phyloP scores from a whole-genome alignment of 2,888 invertebrate species.

The Volucella bombylans region DNA sequence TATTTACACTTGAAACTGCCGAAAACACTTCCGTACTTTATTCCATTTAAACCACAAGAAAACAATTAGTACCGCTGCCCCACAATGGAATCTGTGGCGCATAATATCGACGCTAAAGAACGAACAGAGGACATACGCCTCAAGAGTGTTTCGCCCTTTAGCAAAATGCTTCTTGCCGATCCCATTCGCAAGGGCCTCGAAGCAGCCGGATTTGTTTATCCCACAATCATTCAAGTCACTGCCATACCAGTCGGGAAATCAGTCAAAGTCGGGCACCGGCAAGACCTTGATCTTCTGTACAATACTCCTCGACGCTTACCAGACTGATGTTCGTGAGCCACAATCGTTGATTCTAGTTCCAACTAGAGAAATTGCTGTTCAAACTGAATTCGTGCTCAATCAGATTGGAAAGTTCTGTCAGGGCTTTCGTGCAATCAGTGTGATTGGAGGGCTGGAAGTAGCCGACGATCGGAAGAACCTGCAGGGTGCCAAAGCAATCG shows the following conservation, averaged over 20 bases:
- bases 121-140: constrained; percentile 90
- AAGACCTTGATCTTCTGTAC: constrained; percentile 97
- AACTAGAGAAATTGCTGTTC: constrained; percentile 97
- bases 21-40: background rate
- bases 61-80: background rate
- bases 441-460: constrained; percentile 93
- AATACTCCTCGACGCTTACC: constrained; percentile 90
- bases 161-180: constrained; percentile 87
- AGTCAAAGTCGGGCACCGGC: constrained; percentile 99
- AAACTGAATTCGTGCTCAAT: constrained; percentile 91
- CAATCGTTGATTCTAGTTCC: constrained; percentile 94
- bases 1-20: background rate
- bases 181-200: constrained; percentile 87
- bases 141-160: constrained; percentile 88
- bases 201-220: constrained; percentile 89
- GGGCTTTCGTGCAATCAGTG: constrained; percentile 88
- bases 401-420: constrained; percentile 87
- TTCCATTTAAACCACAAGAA: constrained; percentile 3
- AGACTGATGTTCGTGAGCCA: constrained; percentile 83
- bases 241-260: constrained; percentile 95
- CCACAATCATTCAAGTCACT: constrained; percentile 95
- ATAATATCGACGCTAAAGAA: constrained; percentile 84
- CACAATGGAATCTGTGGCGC: constrained; percentile 84
- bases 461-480: constrained; percentile 88
- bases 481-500: constrained; percentile 89